Conservation (phyloP, 2,113 vertebrate genomes). For the Siniperca chuatsi region DNA sequence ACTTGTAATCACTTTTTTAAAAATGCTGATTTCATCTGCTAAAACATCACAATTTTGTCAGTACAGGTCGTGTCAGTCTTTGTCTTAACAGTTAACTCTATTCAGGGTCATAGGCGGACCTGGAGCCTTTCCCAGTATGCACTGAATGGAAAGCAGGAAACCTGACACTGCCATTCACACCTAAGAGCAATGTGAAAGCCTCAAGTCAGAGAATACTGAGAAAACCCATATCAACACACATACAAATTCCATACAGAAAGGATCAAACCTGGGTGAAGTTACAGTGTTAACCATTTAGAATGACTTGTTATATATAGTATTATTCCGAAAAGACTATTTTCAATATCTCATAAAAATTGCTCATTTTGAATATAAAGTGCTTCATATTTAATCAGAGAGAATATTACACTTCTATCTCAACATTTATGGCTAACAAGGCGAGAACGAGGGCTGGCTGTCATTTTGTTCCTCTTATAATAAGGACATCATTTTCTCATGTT, state of each 20-base stretch:
- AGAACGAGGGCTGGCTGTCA: background rate
- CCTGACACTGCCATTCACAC: conserved; percentile 19
- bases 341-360: background rate
- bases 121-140: background rate
- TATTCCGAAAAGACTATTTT: background rate
- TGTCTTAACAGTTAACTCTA: background rate
- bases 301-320: background rate
- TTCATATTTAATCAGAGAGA: background rate
- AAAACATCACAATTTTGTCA: background rate
- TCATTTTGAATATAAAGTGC: background rate
- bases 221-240: background rate
- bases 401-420: conserved; percentile 5
- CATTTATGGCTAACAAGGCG: background rate
- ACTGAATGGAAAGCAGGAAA: conserved; percentile 9
- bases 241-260: background rate
- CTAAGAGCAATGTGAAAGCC: background rate
- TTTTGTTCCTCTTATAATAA: conserved; percentile 13
- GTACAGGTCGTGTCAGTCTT: background rate
- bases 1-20: background rate
- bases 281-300: background rate
- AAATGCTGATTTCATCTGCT: background rate
- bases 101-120: background rate
- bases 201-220: background rate
- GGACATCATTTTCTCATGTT: conserved; percentile 18
- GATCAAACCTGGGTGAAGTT: background rate